Evolutionary conservation across 2,113 vertebrate genomes (phyloP), one percentile per base, ranked within the genome.

Genomic region (Oenanthe melanoleuca): DNA sequence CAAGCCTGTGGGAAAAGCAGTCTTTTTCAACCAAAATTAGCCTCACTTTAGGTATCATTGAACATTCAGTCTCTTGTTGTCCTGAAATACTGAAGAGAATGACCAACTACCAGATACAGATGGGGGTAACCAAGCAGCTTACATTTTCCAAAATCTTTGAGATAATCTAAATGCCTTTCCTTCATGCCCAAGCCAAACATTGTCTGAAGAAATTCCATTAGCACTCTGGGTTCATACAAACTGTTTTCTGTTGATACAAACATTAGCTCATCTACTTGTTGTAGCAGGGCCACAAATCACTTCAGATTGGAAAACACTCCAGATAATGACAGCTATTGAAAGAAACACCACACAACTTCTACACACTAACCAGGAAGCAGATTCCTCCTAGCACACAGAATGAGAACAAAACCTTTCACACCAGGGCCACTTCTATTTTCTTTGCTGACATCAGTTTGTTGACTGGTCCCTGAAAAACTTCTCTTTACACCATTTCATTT

Each of bases 11-110:
- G 47, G 53, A 55, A 95, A 93, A 50, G 37, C 3, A 40, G 72
- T 34, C 59, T 86, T 86, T 85, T 85, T 52, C 52, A 73, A 88
- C 3, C n/a, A 66, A 83, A 94, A 90, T 8, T 83, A 28, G 65
- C 24, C 31, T 86, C 28, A 31, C 38, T 74, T 86, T 20, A 80
- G 34, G 6, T 71, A 44, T 64, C 72, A 29, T 0, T 67, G 72
- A 86, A 60, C 26, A 55, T 72, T 80, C 33, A 55, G 42, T 72
- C 31, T 66, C 72, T 50, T 5, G 0, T 49, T 64, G 22, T 47
- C 22, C 64, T n/a, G 52, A 84, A 84, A 67, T 7, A 52, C 4
- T 37, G 56, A 86, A 77, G 28, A 53, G 60, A 63, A 86, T n/a
- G 38, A 69, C 40, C 26, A 63, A 25, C 13, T 44, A 40, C 31